Conservation (phyloP, 2,797 vertebrate genomes). For the Peromyscus nudipes region DNA sequence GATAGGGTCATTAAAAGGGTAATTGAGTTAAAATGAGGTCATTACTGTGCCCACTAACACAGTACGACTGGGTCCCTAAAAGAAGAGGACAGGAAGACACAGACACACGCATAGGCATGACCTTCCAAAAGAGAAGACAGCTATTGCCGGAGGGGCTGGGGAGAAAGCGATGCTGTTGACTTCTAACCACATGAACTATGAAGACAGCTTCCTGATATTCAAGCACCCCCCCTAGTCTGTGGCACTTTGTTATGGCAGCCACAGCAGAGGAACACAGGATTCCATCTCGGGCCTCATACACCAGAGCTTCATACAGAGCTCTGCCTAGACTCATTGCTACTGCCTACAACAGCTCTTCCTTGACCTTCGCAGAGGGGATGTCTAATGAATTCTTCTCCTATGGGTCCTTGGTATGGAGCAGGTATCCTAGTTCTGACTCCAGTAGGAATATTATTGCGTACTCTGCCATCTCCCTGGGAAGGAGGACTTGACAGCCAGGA, state of each 20-base stretch:
- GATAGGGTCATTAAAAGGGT: not conserved
- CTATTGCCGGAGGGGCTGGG: not conserved
- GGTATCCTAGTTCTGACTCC: not conserved
- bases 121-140: not conserved
- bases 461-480: not conserved
- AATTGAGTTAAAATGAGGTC: conserved; percentile 18
- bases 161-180: not conserved
- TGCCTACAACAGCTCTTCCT: not conserved
- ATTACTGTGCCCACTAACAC: not conserved
- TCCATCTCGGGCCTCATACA: no score
- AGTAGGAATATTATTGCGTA: not conserved
- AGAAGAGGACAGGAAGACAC: not conserved
- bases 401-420: not conserved
- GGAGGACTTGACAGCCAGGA: not conserved
- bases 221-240: not conserved
- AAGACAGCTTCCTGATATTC: not conserved
- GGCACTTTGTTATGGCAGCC: not conserved
- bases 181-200: not conserved
- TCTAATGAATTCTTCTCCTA: not conserved
- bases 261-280: not conserved
- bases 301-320: not conserved
- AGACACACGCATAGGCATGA: not conserved
- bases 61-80: not conserved
- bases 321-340: not conserved
- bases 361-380: not conserved